These are phyloP conservation scores for Camelus bactrianus DNA, from an alignment of 2,113 vertebrate species.

Conservation along the genomic window DNA sequence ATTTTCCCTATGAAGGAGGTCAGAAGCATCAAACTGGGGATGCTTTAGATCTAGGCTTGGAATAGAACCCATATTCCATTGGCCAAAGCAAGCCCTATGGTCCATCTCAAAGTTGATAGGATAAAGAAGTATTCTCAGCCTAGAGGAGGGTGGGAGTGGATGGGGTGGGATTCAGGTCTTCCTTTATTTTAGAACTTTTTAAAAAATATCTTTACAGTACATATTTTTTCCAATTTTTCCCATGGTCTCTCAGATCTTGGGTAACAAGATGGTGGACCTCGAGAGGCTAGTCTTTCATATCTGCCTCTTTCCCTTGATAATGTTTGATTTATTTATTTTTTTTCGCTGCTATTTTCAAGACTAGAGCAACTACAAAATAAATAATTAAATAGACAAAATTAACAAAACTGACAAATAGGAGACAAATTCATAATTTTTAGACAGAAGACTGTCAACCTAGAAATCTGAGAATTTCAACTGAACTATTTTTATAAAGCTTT, in stretches of 20 bases:
- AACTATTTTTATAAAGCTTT: neutral
- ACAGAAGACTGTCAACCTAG: neutral
- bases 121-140: neutral
- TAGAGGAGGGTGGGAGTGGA: neutral
- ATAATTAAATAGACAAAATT: neutral
- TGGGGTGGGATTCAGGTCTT: neutral
- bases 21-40: neutral
- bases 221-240: neutral
- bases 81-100: neutral
- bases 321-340: neutral
- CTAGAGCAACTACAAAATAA: neutral
- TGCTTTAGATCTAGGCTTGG: neutral
- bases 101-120: neutral
- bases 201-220: no score
- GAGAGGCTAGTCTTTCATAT: neutral
- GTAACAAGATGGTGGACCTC: neutral
- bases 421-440: slow-evolving; percentile 19
- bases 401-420: neutral
- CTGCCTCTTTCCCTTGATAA: neutral
- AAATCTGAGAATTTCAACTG: neutral
- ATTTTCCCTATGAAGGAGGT: neutral
- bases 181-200: neutral
- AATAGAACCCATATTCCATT: neutral
- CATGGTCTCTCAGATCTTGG: neutral
- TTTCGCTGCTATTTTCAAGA: neutral